Conservation (phyloP, 1,140 invertebrate species). For the Rhopalosiphum padi region DNA sequence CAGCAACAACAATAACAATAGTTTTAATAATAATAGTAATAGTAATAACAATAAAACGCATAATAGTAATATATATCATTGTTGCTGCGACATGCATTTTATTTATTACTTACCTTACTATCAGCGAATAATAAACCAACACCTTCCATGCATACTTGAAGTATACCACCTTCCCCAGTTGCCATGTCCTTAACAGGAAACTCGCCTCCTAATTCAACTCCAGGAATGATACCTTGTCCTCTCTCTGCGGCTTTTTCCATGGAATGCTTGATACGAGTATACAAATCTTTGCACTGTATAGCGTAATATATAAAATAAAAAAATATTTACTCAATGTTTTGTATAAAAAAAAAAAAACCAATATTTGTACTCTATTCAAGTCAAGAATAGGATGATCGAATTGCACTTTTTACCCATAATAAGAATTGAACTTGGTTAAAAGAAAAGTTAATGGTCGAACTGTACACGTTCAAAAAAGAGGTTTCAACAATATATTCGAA, state of each 20-base stretch:
- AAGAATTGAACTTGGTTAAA: no score
- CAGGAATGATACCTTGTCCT: slow-evolving; percentile 76
- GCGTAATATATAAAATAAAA: slow-evolving; percentile 59
- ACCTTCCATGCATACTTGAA: slow-evolving; percentile 99
- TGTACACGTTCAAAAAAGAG: no score
- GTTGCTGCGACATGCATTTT: slow-evolving; percentile 23
- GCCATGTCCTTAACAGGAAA: slow-evolving; percentile 98
- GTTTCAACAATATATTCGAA: no score
- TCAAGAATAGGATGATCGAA: no score
- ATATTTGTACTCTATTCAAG: background rate
- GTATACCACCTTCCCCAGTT: slow-evolving; percentile 93
- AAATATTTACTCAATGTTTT: background rate
- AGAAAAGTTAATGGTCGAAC: no score
- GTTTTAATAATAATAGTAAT: slow-evolving; percentile 23
- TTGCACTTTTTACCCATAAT: no score
- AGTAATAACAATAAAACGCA: slow-evolving; percentile 42
- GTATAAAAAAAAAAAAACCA: background rate
- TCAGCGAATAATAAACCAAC: slow-evolving; percentile 97
- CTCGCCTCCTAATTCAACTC: slow-evolving; percentile 92
- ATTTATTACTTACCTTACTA: slow-evolving; percentile 84
- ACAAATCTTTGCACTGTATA: slow-evolving; percentile 94
- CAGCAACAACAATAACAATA: slow-evolving; percentile 42
- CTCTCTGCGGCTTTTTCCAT: slow-evolving; percentile 95
- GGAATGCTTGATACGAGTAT: slow-evolving; percentile 97
- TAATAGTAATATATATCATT: slow-evolving; percentile 37